phyloP scores from a whole-genome alignment of 2,888 invertebrate species.

The Ormyrus thymus region DNA sequence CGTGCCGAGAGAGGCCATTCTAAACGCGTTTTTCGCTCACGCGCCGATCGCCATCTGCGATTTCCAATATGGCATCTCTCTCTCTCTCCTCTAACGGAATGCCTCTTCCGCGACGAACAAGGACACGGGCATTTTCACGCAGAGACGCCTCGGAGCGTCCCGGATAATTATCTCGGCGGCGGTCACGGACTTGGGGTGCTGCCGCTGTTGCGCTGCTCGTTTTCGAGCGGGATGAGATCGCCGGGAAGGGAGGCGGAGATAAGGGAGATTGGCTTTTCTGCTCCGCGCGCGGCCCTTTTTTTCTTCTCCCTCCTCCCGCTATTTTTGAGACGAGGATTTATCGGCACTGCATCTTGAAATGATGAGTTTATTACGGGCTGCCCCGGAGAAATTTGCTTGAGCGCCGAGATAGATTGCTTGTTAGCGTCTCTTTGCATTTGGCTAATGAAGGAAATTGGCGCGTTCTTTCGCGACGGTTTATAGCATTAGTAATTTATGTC shows the following conservation, averaged over 20 bases:
- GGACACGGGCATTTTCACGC: conserved; percentile 21
- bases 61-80: conserved; percentile 21
- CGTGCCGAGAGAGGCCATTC: conserved; percentile 31
- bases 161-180: conserved; percentile 32
- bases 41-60: conserved; percentile 35
- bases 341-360: background rate
- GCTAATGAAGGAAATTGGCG: background rate
- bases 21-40: conserved; percentile 26
- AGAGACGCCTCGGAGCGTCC: background rate
- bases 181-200: background rate
- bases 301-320: too few relatives aligned
- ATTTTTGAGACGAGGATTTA: background rate
- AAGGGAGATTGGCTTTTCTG: background rate
- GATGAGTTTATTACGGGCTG: conserved; percentile 7
- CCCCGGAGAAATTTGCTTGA: background rate
- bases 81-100: conserved; percentile 3
- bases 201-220: background rate
- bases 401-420: background rate
- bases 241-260: background rate
- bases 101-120: conserved; percentile 1
- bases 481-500: conserved; percentile 10
- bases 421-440: background rate
- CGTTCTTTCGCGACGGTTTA: background rate
- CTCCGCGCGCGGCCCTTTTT: background rate
- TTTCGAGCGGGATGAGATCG: too few relatives aligned